Evolutionary conservation across 2,888 invertebrate genomes (phyloP).

Genomic region (Trisateles emortualis): DNA sequence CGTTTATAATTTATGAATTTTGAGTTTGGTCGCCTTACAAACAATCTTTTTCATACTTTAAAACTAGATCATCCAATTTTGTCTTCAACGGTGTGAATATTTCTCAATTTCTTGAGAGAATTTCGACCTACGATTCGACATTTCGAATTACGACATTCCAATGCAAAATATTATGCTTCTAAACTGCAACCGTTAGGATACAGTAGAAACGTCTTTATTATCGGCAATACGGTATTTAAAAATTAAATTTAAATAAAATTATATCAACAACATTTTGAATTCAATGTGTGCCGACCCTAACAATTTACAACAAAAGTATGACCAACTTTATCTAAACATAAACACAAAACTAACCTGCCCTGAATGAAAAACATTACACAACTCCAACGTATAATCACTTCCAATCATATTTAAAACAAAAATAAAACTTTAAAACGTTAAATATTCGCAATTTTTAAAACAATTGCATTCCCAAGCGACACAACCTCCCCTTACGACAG

Average conservation of each 20-base stretch:
- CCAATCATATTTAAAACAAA: slow-evolving; percentile 88
- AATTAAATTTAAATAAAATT: neutral
- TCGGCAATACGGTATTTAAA: neutral
- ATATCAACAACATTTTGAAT: neutral
- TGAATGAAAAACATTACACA: slow-evolving; percentile 95
- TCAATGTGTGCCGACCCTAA: neutral
- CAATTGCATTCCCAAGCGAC: slow-evolving; percentile 53
- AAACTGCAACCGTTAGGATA: no score
- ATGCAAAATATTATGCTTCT: no score
- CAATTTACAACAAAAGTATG: slow-evolving; percentile 11
- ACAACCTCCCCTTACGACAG: slow-evolving; percentile 53
- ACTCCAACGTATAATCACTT: slow-evolving; percentile 94
- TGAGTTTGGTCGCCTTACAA: no score
- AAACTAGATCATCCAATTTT: no score
- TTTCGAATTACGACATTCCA: no score
- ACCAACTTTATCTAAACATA: slow-evolving; percentile 14
- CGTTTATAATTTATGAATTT: no score
- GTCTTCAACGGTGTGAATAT: no score
- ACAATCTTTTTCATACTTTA: no score
- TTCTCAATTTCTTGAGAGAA: no score
- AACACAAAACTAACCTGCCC: slow-evolving; percentile 89
- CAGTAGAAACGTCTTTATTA: no score
- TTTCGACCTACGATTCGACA: no score
- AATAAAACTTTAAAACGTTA: slow-evolving; percentile 27
- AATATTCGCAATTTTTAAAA: slow-evolving; percentile 39